Base-by-base conservation (phyloP, 37 sponge, comb jelly and placozoan species). In the Dysidea cf. avara region DNA sequence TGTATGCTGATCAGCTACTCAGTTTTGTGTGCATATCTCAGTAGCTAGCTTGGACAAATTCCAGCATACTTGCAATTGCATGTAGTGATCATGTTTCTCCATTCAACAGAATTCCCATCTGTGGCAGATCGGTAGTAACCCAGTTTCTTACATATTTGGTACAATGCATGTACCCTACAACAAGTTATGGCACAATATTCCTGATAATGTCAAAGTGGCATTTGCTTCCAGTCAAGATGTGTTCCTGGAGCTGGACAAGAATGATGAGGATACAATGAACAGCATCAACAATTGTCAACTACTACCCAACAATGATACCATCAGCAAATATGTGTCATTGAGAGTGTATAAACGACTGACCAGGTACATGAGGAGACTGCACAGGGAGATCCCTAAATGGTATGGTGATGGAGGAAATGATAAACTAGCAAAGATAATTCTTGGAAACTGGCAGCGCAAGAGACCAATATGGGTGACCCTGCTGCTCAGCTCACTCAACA, bases 151-250 rank as follows among this genome's bases (percentile, higher is more conserved):
- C 53, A 66, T 87, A 47, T 87, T 81, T 81, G 87, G 87, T 2
- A 87, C 81, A 18, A 56, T 87, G 52, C 87, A 87, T 30, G 72
- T 81, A 3, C 87, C 87, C 39, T 87, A 87, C 72, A 16, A 34
- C 36, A 59, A 26, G 0, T 39, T 87, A 18, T 87, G 87, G 87
- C 36, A 81, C 59, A 9, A n/a, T 20, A 48, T 87, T 2, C 82
- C 87, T 13, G 81, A 75, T 2, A 87, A 81, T 64, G 87, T 71
- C 43, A 80, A 87, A 34, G 29, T 30, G 29, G 87, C 77, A 24
- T 76, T 87, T 32, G 60, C 59, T 25, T 56, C 56, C 64, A 71
- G 77, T 33, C 24, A 69, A 21, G 68, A 75, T 11, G 13, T 81
- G 25, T 47, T 26, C 61, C 31, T 81, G 17, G 87, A 87, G 39